Evolutionary conservation across 2,888 invertebrate genomes (phyloP), one percentile per base, ranked within the genome.

Genomic region (Philereme transversata): DNA sequence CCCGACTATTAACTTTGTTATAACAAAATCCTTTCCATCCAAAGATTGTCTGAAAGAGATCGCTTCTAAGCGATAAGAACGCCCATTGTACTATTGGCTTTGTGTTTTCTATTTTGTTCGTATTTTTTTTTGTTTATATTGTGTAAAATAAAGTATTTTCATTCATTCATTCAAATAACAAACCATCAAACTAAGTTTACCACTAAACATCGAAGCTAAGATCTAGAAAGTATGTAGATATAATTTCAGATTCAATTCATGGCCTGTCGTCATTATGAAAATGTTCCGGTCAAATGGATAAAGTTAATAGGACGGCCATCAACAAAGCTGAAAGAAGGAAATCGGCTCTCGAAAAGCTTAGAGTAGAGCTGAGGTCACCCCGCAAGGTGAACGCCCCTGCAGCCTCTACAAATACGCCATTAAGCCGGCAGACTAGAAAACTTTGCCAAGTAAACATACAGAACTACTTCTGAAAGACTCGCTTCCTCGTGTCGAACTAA

Each of bases 371-470:
- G 55, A 57, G 70, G 72, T 77, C 75, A 71, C 72, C 75, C 68
- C 65, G 57, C 64, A 55, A 77, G 77, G 78, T 73, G 76, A 75
- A 71, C 69, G 74, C 65, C 76, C 75, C 69, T 72, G 70, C 72
- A 74, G 70, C 72, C 76, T 79, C 76, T 70, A 73, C 78, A 81
- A 83, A 79, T 75, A 79, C 70, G 71, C 75, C 74, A 74, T 77
- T 77, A 77, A 78, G 76, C 74, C 66, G 67, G 73, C 74, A 77
- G 74, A 78, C 74, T 75, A 76, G 79, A 81, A 78, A 83, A 79
- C 80, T 79, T 82, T 74, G 70, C 68, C 69, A 71, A 74, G 73
- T 77, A 78, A 80, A 82, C 77, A 81, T 76, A 73, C 72, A 64
- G 57, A 70, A 74, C 74, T 76, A 78, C 74, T 72, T 77, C 72